phyloP scores from a whole-genome alignment of 2,888 invertebrate species.

The Drosophila merina region DNA sequence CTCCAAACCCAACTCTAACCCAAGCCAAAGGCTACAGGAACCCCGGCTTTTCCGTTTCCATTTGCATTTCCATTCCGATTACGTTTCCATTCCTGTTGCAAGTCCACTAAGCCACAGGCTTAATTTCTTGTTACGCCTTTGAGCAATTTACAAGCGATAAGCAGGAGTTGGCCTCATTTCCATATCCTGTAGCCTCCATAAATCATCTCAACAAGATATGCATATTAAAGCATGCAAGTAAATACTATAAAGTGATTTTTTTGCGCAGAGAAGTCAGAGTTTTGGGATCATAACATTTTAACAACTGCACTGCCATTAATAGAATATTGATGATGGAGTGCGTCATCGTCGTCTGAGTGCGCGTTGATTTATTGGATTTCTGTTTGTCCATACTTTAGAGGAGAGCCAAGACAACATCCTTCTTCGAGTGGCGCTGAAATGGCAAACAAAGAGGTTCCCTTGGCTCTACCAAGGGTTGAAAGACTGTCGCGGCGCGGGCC shows the following conservation, averaged over 20 bases:
- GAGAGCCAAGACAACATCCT: constrained; percentile 11
- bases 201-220: constrained; percentile 58
- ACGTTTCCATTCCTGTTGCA: constrained; percentile 52
- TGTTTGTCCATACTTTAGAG: constrained; percentile 6
- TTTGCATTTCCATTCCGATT: constrained; percentile 36
- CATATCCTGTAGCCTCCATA: constrained; percentile 49
- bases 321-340: constrained; percentile 57
- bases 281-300: constrained; percentile 69
- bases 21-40: constrained; percentile 26
- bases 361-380: constrained; percentile 56
- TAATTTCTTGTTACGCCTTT: constrained; percentile 58
- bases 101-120: constrained; percentile 55
- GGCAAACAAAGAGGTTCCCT: constrained; percentile 15
- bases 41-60: constrained; percentile 39
- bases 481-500: constrained; percentile 56
- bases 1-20: too few relatives aligned
- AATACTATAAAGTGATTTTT: constrained; percentile 64
- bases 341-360: constrained; percentile 45
- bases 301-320: constrained; percentile 63
- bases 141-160: constrained; percentile 70
- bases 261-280: constrained; percentile 14
- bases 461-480: constrained; percentile 49
- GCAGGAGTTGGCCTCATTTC: constrained; percentile 50
- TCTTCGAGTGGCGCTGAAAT: constrained; percentile 1
- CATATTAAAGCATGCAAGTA: constrained; percentile 55